Conservation (phyloP, 2,113 vertebrate species). For the Pollachius pollachius region DNA sequence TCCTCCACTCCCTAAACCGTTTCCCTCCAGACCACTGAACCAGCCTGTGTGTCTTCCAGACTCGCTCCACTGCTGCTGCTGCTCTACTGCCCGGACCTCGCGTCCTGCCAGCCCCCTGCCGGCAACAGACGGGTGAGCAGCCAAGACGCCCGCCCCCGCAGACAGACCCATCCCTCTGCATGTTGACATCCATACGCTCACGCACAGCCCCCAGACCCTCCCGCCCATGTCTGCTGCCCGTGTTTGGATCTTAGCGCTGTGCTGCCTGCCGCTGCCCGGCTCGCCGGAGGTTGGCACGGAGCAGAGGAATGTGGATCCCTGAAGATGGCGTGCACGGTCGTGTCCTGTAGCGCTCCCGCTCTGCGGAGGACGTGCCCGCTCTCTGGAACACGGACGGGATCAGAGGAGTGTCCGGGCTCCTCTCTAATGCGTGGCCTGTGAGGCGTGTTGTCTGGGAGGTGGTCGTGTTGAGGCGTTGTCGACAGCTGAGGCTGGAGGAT, state of each 20-base stretch:
- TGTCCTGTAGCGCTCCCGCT: not conserved
- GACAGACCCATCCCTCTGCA: not conserved
- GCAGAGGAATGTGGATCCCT: not conserved
- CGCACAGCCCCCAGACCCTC: constrained; percentile 5
- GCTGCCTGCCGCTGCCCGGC: too few relatives aligned
- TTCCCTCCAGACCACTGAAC: too few relatives aligned
- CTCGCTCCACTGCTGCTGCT: constrained; percentile 61
- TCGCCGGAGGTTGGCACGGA: constrained; percentile 15
- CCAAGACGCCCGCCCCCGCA: not conserved
- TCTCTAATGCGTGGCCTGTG: too few relatives aligned
- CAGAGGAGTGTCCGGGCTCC: too few relatives aligned
- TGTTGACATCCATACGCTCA: constrained; percentile 17
- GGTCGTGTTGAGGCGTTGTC: too few relatives aligned
- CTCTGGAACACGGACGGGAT: too few relatives aligned
- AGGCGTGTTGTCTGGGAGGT: too few relatives aligned
- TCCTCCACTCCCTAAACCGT: not conserved
- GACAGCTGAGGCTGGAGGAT: too few relatives aligned
- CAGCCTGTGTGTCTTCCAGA: constrained; percentile 29
- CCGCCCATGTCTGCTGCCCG: constrained; percentile 4
- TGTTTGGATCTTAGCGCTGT: not conserved
- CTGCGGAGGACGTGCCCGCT: too few relatives aligned
- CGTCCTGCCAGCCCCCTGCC: constrained; percentile 75
- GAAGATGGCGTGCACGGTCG: constrained; percentile 20
- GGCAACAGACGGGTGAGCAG: constrained; percentile 88
- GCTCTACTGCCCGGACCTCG: constrained; percentile 72